phyloP scores from a whole-genome alignment of 2,888 invertebrate genomes.

The Biston betularia region DNA sequence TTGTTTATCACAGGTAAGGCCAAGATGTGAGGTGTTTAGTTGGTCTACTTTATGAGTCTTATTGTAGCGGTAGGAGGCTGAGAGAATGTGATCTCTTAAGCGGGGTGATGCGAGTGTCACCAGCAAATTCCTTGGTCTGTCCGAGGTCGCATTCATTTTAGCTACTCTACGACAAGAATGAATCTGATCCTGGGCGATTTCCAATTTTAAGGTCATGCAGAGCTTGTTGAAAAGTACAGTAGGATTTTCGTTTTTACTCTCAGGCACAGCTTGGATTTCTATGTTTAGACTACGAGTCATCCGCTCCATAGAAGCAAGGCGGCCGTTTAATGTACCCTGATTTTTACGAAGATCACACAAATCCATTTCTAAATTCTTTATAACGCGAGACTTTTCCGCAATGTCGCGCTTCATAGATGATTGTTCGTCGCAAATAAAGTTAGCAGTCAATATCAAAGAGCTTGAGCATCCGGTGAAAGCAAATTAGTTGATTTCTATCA shows the following conservation, averaged over 20 bases:
- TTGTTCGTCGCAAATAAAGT: conserved; percentile 12
- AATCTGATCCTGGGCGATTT: background rate
- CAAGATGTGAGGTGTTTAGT: background rate
- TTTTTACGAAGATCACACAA: background rate
- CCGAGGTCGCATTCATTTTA: background rate
- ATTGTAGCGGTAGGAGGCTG: background rate
- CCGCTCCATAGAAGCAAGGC: conserved; percentile 16
- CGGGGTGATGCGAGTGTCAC: background rate
- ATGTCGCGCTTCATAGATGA: conserved; percentile 2
- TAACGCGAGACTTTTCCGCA: background rate
- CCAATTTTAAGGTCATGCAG: background rate
- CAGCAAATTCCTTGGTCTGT: background rate
- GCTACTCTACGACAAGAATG: background rate
- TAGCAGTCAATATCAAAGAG: too few relatives aligned
- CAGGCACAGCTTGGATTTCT: conserved; percentile 25
- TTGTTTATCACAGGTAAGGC: background rate
- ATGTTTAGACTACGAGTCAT: conserved; percentile 20
- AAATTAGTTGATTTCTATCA: too few relatives aligned
- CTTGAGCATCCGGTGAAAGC: too few relatives aligned
- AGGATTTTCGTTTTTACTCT: background rate
- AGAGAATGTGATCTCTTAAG: background rate
- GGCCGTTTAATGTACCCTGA: background rate
- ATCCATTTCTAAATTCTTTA: background rate
- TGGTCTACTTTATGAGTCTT: background rate
- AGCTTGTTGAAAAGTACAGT: background rate